A percentile compares a stretch with the other conserved stretches of the same genome.
Evolutionary conservation across 2,113 vertebrate species (phyloP).

Genomic region (Daboia siamensis): DNA sequence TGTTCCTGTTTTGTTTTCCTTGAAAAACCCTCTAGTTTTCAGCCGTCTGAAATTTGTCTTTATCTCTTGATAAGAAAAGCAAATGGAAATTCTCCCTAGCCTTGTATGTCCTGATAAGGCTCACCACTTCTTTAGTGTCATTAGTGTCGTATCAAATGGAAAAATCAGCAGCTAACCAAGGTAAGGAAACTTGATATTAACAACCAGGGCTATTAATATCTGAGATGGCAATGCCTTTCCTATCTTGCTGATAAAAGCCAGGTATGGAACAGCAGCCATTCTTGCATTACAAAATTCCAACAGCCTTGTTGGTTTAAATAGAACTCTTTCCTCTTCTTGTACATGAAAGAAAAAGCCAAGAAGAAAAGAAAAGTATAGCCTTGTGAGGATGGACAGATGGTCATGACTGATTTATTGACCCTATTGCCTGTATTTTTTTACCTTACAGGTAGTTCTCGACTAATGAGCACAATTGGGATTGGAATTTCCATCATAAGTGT

Average conservation of each 20-base stretch:
- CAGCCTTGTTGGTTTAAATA: not conserved
- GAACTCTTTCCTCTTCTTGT: accelerated
- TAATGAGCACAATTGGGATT: not conserved
- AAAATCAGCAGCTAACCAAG: not conserved
- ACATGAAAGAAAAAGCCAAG: not conserved
- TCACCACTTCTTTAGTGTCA: not conserved
- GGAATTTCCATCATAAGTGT: not conserved
- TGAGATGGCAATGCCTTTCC: not conserved
- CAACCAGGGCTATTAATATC: not conserved
- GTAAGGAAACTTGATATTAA: not conserved
- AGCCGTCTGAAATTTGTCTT: constrained; percentile 11
- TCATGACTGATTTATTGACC: not conserved
- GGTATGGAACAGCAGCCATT: accelerated
- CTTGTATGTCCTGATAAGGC: not conserved
- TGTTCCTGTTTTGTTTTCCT: not conserved
- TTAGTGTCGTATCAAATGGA: accelerated
- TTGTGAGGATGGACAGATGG: not conserved
- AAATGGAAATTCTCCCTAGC: not conserved
- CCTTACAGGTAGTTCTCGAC: not conserved
- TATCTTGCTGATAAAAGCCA: not conserved
- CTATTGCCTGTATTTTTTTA: not conserved
- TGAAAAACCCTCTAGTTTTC: not conserved
- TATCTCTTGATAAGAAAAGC: not conserved
- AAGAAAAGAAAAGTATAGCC: not conserved
- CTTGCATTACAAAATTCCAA: not conserved